A percentile compares a stretch with the other conserved stretches of the same genome.
Conservation (phyloP, 1,140 invertebrate genomes). For the Hylaeus anthracinus region DNA sequence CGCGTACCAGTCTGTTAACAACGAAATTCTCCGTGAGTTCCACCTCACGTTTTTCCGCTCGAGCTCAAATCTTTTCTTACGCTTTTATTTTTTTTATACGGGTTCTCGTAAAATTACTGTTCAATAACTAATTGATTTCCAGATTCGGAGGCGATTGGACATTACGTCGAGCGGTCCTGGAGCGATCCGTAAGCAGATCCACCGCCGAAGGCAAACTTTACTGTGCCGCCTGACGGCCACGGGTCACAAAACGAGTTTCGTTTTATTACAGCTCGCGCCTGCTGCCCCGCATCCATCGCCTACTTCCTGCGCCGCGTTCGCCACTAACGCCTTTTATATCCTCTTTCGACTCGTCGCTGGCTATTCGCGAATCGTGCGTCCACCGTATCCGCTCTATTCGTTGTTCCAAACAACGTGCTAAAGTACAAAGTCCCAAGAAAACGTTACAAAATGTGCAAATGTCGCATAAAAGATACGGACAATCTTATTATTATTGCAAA, state of each 20-base stretch:
- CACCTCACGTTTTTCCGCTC: no score
- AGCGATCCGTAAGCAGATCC: neutral
- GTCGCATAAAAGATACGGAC: no score
- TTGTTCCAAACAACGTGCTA: no score
- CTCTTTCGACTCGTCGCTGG: constrained; percentile 8
- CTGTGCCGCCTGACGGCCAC: constrained; percentile 14
- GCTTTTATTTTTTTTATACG: no score
- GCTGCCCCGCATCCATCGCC: constrained; percentile 31
- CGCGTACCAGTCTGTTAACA: no score
- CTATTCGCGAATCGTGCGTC: neutral
- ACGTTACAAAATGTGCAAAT: no score
- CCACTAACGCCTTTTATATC: constrained; percentile 14
- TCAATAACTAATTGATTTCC: neutral
- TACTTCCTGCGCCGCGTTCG: constrained; percentile 31
- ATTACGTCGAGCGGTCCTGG: neutral
- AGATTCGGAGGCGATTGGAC: no score
- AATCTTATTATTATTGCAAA: no score
- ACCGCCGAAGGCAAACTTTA: constrained; percentile 20
- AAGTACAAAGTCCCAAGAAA: no score
- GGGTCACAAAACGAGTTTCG: constrained; percentile 42
- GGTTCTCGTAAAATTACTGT: neutral
- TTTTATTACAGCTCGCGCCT: constrained; percentile 30
- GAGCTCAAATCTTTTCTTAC: no score
- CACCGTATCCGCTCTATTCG: no score
- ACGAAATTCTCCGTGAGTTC: no score